Base-by-base conservation (phyloP, 1,140 invertebrate genomes). In the Archivesica marissinica region DNA sequence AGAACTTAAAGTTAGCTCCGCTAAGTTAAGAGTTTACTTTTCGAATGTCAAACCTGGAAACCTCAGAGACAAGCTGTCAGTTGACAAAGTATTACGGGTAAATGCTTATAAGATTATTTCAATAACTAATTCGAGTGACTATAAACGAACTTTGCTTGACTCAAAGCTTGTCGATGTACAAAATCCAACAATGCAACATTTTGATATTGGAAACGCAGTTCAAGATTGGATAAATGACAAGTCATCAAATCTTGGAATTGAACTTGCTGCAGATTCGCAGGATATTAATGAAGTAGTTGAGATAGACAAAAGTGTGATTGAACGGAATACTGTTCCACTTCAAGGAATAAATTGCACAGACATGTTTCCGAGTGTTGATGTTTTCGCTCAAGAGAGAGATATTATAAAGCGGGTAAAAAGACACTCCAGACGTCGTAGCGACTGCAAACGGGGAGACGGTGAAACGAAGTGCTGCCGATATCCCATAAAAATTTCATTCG, bases 391-490 rank as follows among this genome's bases (percentile, higher is more conserved):
- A 30, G 59, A 78, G 35, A 59, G 41, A 28, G 47, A 74, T 3
- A 86, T 88, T 23, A 30, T 89, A 15, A 87, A 86, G 79, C 85
- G 88, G 56, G 85, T 79, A 68, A 88, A 88, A 84, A 68, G 86
- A 39, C 76, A 79, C 30, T 39, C 59, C 23, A 52, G 50, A 28
- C 74, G 72, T 28, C 52, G 86, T n/a, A 50, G 85, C 33, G 81
- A 86, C 25, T 89, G 88, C 52, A 64, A 59, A 7, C 75, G 82
- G 54, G 85, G 76, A 9, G 90, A 92, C 52, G 88, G 89, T 2
- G 89, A 92, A 81, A 88, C 59, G 28, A 86, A 87, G 30, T 92
- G 92, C 79, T 92, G 92, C 79, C 79, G 90, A 0, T 90, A 90
- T 78, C 88, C 86, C 47, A 90, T 90, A 20, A 85, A 86, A 50